Evolutionary conservation across 2,113 vertebrate genomes (phyloP), one percentile per base, ranked within the genome.

Genomic region (Gymnorhina tibicen): DNA sequence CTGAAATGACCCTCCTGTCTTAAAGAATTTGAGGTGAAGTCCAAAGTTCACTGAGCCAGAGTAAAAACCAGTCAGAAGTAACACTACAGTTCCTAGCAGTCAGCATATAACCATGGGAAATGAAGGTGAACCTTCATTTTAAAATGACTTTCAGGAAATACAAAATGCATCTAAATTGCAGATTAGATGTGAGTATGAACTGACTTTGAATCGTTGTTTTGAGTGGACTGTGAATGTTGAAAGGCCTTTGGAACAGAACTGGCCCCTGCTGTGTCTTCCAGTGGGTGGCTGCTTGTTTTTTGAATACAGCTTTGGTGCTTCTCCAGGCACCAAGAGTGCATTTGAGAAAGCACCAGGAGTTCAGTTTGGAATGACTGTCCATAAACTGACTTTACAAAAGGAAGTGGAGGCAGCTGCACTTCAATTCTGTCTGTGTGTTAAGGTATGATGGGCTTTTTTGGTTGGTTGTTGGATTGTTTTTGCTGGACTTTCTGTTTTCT

Each of bases 121-220:
- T 8, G 3, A 68, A 78, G 42, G 9, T 17, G 18, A 67, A 42
- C 35, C 6, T 78, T 56, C 2, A n/a, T 49, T 78, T 79, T 47
- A 9, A 78, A 50, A 62, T 32, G 5, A 50, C 17, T 23, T 70
- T 50, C 20, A 42, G 47, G 27, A 84, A 89, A 44, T 55, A 22
- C 13, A 35, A 63, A 64, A 73, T 35, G 13, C 37, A 33, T 53
- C 19, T 72, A 17, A 46, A 60, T 10, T 75, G 56, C 24, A 2
- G 64, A 13, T 59, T 47, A 50, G 30, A 35, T 93, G 16, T 4
- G 52, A 67, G 35, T 18, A 16, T 27, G 19, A 87, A 23, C 39
- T 60, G 37, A 44, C n/a, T 74, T 58, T n/a, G 62, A 59, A n/a
- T 69, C 0, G 0, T 58, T 41, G 21, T 52, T 74, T 46, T 52